Percentiles rank a stretch among this genome's conserved stretches.
These are phyloP conservation scores for Troides aeacus DNA, from an alignment of 2,888 invertebrate genomes.

Conservation along the genomic window DNA sequence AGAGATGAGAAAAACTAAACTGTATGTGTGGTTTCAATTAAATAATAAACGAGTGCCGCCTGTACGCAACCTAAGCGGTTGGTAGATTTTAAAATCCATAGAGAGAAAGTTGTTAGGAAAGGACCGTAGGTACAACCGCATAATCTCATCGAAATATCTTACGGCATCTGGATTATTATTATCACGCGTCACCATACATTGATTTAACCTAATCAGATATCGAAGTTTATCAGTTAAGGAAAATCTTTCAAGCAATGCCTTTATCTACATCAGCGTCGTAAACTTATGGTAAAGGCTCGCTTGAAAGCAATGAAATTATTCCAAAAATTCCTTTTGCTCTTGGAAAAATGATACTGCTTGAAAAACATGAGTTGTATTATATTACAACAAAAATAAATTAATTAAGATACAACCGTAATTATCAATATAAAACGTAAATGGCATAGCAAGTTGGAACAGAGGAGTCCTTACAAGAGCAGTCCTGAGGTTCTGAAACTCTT, in stretches of 20 bases:
- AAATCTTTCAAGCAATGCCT: constrained; percentile 13
- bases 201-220: constrained; percentile 28
- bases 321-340: constrained; percentile 9
- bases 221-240: constrained; percentile 21
- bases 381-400: not conserved
- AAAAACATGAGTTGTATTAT: constrained; percentile 6
- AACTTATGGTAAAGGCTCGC: constrained; percentile 16
- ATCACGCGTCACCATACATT: constrained; percentile 18
- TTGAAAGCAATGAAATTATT: constrained; percentile 9
- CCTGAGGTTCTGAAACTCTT: too few relatives aligned
- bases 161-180: constrained; percentile 20
- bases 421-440: not conserved
- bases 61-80: not conserved
- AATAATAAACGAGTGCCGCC: not conserved
- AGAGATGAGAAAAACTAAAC: not conserved
- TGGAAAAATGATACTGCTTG: constrained; percentile 17
- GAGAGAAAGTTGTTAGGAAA: constrained; percentile 12
- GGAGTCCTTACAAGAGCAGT: not conserved
- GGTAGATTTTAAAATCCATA: not conserved
- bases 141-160: constrained; percentile 13
- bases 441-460: not conserved
- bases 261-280: constrained; percentile 24
- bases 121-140: not conserved
- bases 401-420: not conserved
- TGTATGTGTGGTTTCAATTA: not conserved